phyloP scores from a whole-genome alignment of 2,797 vertebrate genomes.

The Saxicola maurus region DNA sequence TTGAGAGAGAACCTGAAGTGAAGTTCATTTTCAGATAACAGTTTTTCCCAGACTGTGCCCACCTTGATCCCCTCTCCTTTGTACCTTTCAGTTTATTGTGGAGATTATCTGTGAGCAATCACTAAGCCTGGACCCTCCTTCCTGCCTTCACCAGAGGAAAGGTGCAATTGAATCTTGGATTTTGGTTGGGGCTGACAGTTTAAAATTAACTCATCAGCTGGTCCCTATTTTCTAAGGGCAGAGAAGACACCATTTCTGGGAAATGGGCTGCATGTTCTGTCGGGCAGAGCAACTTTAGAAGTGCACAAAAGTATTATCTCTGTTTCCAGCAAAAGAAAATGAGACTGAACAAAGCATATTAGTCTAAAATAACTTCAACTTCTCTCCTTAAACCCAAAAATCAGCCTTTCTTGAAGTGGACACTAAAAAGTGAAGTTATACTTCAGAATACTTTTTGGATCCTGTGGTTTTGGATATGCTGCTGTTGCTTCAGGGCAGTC shows the following conservation, averaged over 20 bases:
- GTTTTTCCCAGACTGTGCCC: not conserved
- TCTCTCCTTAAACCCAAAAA: not conserved
- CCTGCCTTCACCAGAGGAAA: not conserved
- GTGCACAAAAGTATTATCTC: not conserved
- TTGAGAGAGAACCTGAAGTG: not conserved
- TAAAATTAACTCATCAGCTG: not conserved
- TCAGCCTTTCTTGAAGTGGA: not conserved
- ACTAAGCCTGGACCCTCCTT: not conserved
- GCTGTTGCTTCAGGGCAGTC: not conserved
- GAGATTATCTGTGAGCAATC: not conserved
- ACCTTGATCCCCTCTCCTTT: not conserved
- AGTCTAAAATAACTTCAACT: not conserved
- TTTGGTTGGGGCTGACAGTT: not conserved
- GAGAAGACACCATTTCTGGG: not conserved
- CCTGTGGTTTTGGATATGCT: not conserved
- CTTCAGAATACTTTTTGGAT: not conserved
- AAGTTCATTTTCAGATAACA: constrained; percentile 5
- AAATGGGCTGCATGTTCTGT: not conserved
- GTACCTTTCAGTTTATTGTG: not conserved
- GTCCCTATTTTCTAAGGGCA: not conserved
- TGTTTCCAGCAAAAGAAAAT: not conserved
- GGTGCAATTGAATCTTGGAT: not conserved
- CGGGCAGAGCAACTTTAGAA: not conserved
- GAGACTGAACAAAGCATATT: not conserved
- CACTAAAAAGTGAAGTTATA: not conserved